Evolutionary conservation across 2,113 vertebrate genomes (phyloP).

Genomic region (Tragulus kanchil): DNA sequence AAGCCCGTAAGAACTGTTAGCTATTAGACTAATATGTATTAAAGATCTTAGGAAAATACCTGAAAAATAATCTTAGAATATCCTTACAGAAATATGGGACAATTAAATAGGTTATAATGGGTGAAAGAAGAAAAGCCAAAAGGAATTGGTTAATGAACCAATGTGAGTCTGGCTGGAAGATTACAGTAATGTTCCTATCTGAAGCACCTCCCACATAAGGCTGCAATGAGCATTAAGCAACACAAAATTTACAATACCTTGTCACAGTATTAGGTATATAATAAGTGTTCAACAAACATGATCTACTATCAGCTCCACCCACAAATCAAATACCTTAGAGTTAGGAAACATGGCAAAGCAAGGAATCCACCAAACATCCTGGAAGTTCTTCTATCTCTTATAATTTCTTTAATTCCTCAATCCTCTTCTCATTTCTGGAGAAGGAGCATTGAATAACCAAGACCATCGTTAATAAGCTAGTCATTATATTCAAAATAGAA

Average conservation of each 20-base stretch:
- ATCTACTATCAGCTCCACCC: background rate
- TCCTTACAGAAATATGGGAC: background rate
- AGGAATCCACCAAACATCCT: background rate
- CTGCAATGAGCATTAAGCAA: background rate
- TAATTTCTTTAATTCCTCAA: background rate
- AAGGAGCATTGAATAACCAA: background rate
- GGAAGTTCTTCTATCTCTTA: background rate
- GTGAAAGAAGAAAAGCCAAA: background rate
- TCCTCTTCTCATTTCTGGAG: background rate
- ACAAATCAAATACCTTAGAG: background rate
- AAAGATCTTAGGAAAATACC: background rate
- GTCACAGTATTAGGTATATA: background rate
- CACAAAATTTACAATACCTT: background rate
- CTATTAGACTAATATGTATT: background rate
- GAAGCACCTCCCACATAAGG: background rate
- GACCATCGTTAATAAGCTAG: background rate
- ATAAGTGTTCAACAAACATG: background rate
- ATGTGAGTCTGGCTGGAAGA: background rate
- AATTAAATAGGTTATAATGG: background rate
- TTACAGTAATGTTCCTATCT: background rate
- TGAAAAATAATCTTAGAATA: background rate
- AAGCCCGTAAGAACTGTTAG: background rate
- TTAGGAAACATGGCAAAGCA: background rate
- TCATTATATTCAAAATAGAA: background rate
- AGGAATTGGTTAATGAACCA: background rate